Percentiles rank a stretch among this genome's conserved stretches.
Evolutionary conservation across 2,113 vertebrate genomes (phyloP).

Genomic region (Chamaetylas fuelleborni): DNA sequence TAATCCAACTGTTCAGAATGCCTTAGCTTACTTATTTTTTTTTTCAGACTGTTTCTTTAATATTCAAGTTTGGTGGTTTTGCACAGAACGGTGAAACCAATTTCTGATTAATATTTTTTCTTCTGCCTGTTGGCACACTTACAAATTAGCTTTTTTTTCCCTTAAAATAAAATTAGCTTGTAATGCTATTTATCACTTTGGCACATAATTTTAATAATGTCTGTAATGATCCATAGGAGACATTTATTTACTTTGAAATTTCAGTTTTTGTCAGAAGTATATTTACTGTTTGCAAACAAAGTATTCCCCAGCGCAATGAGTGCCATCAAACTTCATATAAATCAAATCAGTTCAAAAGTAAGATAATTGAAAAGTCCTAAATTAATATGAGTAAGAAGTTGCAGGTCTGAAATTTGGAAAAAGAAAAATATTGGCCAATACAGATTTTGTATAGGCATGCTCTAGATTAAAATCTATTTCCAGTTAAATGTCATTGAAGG

Average conservation of each 20-base stretch:
- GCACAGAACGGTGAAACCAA: not conserved
- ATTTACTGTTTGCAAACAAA: not conserved
- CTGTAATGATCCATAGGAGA: not conserved
- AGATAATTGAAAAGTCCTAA: not conserved
- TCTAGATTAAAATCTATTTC: not conserved
- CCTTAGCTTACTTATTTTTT: not conserved
- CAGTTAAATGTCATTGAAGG: not conserved
- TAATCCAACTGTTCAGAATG: not conserved
- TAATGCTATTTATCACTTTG: not conserved
- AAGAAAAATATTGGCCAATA: not conserved
- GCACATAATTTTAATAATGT: not conserved
- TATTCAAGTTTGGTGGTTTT: not conserved
- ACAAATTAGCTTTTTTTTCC: not conserved
- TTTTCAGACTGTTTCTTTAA: not conserved
- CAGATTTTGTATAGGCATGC: not conserved
- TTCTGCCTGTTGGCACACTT: not conserved
- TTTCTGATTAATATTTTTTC: not conserved
- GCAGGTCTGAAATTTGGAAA: not conserved
- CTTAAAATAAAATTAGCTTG: not conserved
- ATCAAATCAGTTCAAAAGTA: not conserved
- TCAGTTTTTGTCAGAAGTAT: not conserved
- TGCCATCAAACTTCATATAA: not conserved
- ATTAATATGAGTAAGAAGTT: not conserved
- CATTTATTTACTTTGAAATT: conserved; percentile 25
- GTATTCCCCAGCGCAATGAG: not conserved